Evolutionary conservation across 1,140 invertebrate species (phyloP).

Genomic region (Aporrectodea caliginosa): DNA sequence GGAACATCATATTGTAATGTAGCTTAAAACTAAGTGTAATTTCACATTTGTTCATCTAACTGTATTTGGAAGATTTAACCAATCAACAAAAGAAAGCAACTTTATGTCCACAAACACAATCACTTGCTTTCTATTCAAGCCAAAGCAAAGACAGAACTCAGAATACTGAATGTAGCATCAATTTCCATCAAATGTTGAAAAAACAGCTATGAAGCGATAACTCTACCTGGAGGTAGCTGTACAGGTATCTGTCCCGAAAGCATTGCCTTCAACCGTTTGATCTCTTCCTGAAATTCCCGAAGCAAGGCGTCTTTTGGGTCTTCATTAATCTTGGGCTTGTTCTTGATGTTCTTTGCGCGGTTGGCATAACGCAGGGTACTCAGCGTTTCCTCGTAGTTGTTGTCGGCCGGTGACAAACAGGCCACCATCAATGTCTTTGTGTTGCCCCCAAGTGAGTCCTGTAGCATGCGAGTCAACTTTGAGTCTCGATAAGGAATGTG

Average conservation of each 20-base stretch:
- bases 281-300: conserved; percentile 55
- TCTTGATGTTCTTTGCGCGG: conserved; percentile 92
- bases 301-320: conserved; percentile 77
- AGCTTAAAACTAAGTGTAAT: too few relatives aligned
- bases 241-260: conserved; percentile 45
- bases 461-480: conserved; percentile 61
- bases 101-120: too few relatives aligned
- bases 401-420: conserved; percentile 59
- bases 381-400: conserved; percentile 58
- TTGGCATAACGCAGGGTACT: conserved; percentile 73
- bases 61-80: too few relatives aligned
- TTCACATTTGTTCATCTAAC: too few relatives aligned
- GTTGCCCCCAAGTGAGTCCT: conserved; percentile 61
- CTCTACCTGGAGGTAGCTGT: conserved; percentile 36
- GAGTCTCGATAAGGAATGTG: conserved; percentile 60
- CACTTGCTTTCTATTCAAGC: too few relatives aligned
- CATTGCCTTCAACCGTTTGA: conserved; percentile 53
- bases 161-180: too few relatives aligned
- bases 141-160: too few relatives aligned
- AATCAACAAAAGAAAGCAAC: too few relatives aligned
- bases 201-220: too few relatives aligned
- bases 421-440: conserved; percentile 63
- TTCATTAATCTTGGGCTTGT: conserved; percentile 91
- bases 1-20: too few relatives aligned
- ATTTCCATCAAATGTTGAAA: too few relatives aligned